phyloP scores from a whole-genome alignment of 92 coral and sea anemone species.

The Epizoanthus scotinus region DNA sequence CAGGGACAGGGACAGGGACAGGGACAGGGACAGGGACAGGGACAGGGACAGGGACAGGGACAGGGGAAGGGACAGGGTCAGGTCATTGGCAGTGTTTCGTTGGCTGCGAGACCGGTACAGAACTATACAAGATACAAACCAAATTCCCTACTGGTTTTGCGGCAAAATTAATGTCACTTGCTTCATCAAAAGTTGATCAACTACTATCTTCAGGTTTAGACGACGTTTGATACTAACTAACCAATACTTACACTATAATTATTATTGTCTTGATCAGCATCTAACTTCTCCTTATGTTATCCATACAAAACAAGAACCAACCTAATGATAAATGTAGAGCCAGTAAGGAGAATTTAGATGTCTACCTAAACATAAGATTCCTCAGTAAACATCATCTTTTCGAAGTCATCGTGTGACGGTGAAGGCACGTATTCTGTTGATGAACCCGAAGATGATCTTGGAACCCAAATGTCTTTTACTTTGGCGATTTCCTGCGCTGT shows the following conservation, averaged over 20 bases:
- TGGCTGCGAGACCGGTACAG: not conserved
- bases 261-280: not conserved
- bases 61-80: too few relatives aligned
- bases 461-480: conserved; percentile 67
- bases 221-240: not conserved
- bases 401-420: conserved; percentile 90
- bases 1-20: too few relatives aligned
- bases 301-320: not conserved
- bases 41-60: too few relatives aligned
- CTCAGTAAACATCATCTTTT: conserved; percentile 93
- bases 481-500: conserved; percentile 88
- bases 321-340: not conserved
- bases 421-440: conserved; percentile 51
- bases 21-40: too few relatives aligned
- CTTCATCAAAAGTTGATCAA: not conserved
- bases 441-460: conserved; percentile 29
- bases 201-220: not conserved
- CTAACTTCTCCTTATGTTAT: conserved; percentile 23
- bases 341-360: conserved; percentile 32
- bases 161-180: not conserved
- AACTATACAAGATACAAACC: not conserved
- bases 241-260: conserved; percentile 5
- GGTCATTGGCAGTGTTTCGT: too few relatives aligned
- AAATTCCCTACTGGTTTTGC: conserved; percentile 6
- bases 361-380: conserved; percentile 90